Base-by-base conservation (phyloP, 2,888 invertebrate genomes). In the Stratiomys singularior region DNA sequence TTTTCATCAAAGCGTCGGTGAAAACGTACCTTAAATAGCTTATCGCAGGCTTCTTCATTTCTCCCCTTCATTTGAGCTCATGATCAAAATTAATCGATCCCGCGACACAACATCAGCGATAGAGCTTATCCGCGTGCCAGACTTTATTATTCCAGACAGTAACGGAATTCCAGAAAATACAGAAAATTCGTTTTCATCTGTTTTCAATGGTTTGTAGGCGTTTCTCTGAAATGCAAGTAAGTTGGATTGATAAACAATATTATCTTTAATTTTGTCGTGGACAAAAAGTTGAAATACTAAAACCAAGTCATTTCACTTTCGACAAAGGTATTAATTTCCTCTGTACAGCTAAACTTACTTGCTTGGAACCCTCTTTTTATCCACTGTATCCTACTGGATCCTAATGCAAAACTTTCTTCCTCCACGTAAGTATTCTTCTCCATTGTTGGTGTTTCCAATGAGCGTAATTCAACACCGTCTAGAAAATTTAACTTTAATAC, bases 111-210 rank as follows among this genome's bases (percentile, higher is more conserved):
- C 25, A 23, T 60, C 58, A 11, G 25, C 58, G 25, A 60, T 60
- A 60, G 58, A 60, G 52, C 52, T 52, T 52, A 15, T 52, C 52
- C 52, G 52, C 15, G 52, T 52, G 15, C 52, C 52, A 60, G 21
- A 60, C 23, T 21, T 52, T n/a, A 52, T n/a, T 52, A 52, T 52
- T 52, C 2, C 25, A 2, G 58, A 21, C 58, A 60, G 25, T 5
- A 60, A 23, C 25, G 7, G 11, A 3, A 23, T 21, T 21, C 58
- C 13, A 60, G 18, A 11, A 60, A 23, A 60, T 56, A 23, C 58
- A 21, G 23, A 25, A 23, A 7, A 4, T 60, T 60, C 58, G 5
- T 25, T 60, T 21, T 21, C 13, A 15, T 52, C 15, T 4, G 15
- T 52, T 4, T 18, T 52, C 52, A 52, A 13, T 52, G 21, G 21